Conservation (phyloP, 2,113 vertebrate genomes). For the Tringa solitaria region DNA sequence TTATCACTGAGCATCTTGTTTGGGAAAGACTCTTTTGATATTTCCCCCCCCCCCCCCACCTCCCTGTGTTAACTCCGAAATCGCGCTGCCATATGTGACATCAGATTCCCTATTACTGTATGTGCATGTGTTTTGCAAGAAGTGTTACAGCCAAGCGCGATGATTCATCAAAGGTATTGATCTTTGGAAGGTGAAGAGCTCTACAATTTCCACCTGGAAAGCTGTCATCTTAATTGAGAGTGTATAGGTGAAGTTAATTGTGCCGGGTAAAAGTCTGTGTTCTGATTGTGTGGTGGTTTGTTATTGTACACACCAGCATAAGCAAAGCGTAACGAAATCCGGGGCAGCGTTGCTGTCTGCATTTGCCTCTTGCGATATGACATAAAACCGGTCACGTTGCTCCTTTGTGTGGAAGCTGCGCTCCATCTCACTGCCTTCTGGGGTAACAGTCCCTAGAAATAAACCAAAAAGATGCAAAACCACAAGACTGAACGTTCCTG, state of each 20-base stretch:
- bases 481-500: fast-evolving
- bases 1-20: background rate
- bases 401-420: background rate
- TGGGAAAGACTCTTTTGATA: background rate
- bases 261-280: background rate
- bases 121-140: conserved; percentile 43
- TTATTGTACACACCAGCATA: background rate
- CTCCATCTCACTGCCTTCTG: background rate
- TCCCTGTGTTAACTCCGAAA: conserved; percentile 10
- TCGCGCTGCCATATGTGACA: background rate
- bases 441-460: background rate
- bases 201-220: conserved; percentile 53
- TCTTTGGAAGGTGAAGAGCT: conserved; percentile 54
- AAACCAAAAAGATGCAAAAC: background rate
- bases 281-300: background rate
- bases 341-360: background rate
- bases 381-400: background rate
- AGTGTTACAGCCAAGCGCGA: conserved; percentile 11
- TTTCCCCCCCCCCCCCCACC: too few relatives aligned
- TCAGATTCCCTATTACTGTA: conserved; percentile 32
- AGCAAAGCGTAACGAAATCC: background rate
- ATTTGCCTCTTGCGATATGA: background rate
- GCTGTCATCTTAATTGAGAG: background rate
- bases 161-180: conserved; percentile 65
- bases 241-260: background rate